Evolutionary conservation across 2,797 vertebrate species (phyloP).

Genomic region (Amphiprion clarkii): DNA sequence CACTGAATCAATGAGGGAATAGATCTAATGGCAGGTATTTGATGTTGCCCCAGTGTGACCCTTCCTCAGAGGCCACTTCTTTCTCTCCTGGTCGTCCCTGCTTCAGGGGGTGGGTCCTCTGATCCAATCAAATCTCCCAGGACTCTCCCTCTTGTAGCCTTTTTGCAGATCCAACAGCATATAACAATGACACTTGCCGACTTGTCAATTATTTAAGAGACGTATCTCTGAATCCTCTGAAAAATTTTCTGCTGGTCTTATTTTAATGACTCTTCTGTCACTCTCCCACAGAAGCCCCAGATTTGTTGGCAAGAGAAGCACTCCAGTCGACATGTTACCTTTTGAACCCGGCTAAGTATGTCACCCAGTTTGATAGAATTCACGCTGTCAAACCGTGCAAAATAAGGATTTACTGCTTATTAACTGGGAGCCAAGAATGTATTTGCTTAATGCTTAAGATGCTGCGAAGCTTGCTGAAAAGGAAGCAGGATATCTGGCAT

Average conservation of each 20-base stretch:
- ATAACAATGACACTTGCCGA: conserved; percentile 47
- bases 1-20: conserved; percentile 31
- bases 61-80: conserved; percentile 26
- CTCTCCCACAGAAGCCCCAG: conserved; percentile 18
- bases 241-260: conserved; percentile 31
- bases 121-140: conserved; percentile 46
- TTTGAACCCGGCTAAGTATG: conserved; percentile 73
- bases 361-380: conserved; percentile 61
- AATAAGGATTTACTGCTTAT: conserved; percentile 69
- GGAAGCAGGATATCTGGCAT: conserved; percentile 32
- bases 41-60: conserved; percentile 60
- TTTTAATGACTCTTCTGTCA: conserved; percentile 38
- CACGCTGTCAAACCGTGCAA: conserved; percentile 42
- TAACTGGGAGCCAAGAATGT: conserved; percentile 54
- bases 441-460: conserved; percentile 39
- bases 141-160: conserved; percentile 26
- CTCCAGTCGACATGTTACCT: conserved; percentile 68
- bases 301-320: conserved; percentile 38
- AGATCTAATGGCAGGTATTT: conserved; percentile 64
- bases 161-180: conserved; percentile 59
- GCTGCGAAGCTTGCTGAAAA: conserved; percentile 44
- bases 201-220: conserved; percentile 63
- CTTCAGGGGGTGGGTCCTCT: conserved; percentile 20
- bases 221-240: conserved; percentile 37
- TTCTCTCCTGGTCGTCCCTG: conserved; percentile 31